Percentiles rank a stretch among this genome's conserved stretches.
Evolutionary conservation across 2,113 vertebrate genomes (phyloP).

Genomic region (Marmota monax): DNA sequence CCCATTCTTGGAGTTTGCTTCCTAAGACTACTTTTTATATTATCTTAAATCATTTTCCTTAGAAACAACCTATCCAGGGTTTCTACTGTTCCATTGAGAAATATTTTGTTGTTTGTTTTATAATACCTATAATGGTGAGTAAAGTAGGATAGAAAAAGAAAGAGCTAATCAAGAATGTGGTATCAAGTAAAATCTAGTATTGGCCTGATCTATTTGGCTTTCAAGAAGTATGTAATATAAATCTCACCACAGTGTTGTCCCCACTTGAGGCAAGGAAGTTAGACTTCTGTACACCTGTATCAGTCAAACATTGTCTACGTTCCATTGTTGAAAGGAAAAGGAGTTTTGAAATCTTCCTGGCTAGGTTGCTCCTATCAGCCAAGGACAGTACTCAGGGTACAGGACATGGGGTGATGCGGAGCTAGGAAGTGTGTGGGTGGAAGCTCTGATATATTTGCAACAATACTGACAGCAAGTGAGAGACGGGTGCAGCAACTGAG

Average conservation of each 20-base stretch:
- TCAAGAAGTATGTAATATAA: not conserved
- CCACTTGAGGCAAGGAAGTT: not conserved
- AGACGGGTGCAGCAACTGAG: not conserved
- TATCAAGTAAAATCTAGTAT: not conserved
- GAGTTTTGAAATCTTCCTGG: not conserved
- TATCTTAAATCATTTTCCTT: not conserved
- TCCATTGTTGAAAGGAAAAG: not conserved
- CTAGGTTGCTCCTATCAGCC: not conserved
- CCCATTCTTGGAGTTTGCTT: not conserved
- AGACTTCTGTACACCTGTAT: not conserved
- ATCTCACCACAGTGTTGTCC: not conserved
- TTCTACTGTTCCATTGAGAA: not conserved
- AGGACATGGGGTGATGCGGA: accelerated
- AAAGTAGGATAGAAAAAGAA: not conserved
- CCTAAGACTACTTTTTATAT: not conserved
- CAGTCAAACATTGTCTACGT: not conserved
- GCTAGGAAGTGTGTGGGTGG: not conserved
- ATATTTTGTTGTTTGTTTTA: not conserved
- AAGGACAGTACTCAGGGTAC: not conserved
- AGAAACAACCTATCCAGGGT: not conserved
- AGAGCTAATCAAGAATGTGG: not conserved
- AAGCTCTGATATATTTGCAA: not conserved
- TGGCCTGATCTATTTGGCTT: not conserved
- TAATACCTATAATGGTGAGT: not conserved
- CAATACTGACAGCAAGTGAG: not conserved